Evolutionary conservation across 2,888 invertebrate genomes (phyloP), one percentile per base, ranked within the genome.

Genomic region (Drosophila anceps): DNA sequence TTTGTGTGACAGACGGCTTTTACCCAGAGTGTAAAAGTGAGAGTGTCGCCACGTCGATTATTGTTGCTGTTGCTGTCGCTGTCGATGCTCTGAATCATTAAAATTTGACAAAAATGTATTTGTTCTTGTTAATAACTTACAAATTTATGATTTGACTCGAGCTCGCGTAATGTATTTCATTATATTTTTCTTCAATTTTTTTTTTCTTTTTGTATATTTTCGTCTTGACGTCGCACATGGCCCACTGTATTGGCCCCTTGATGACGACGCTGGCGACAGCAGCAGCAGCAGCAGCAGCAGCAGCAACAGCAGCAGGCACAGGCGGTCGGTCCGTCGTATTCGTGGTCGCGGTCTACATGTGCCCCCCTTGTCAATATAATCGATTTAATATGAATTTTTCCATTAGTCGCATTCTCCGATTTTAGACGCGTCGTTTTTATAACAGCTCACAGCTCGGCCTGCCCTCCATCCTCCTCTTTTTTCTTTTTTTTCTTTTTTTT

Each of bases 361-460:
- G 72, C 61, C 53, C 43, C 71, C 60, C 69, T 69, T 91, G 91
- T 91, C 91, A 91, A 91, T 91, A 90, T 88, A 90, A 91, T 90
- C 91, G 90, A 91, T 91, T 91, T 90, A 91, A 91, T 91, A 90
- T 88, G 91, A 87, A 91, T 88, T 91, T 90, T 91, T 91, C 91
- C 91, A 91, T 91, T 91, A 91, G 91, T 91, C 87, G 89, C 85
- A 84, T 89, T 90, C 82, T 65, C 68, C 71, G 71, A 73, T 80
- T 83, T 85, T 85, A 78, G 86, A 83, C 81, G 69, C 70, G 66
- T 69, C 82, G 73, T 69, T 73, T 70, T 62, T 75, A 72, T 69
- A 81, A 62, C 75, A 72, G 29, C 61, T 50, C 43, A 51, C 70
- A 60, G 50, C 53, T 39, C 37, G 24, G 27, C 48, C 33, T n/a